Evolutionary conservation across 2,888 invertebrate genomes (phyloP).

Genomic region (Scrobipalpa atriplicella): DNA sequence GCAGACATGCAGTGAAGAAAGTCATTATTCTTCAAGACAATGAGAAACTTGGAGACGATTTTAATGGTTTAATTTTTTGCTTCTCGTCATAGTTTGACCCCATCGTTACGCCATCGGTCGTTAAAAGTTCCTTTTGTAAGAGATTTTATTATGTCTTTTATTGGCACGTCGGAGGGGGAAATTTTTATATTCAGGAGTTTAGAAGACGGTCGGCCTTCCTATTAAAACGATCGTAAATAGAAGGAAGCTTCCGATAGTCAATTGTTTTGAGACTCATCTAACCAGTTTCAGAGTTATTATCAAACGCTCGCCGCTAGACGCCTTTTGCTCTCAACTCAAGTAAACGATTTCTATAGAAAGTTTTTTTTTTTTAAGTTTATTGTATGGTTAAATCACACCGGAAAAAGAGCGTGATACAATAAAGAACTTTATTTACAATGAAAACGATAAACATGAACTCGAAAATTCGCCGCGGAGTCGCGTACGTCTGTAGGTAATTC

Average conservation of each 20-base stretch:
- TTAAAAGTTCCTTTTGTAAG: constrained; percentile 19
- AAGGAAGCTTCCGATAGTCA: not conserved
- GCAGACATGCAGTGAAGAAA: constrained; percentile 11
- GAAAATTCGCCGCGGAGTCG: no score
- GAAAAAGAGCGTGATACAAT: no score
- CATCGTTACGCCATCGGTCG: constrained; percentile 21
- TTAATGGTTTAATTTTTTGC: constrained; percentile 24
- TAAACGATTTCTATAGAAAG: not conserved
- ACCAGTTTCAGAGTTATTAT: not conserved
- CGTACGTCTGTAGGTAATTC: no score
- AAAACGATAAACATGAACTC: no score
- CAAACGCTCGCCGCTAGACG: not conserved
- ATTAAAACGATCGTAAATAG: constrained; percentile 15
- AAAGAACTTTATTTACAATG: no score
- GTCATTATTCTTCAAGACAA: constrained; percentile 14
- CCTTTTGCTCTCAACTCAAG: not conserved
- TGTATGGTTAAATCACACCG: no score
- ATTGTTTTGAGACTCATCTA: constrained; percentile 10
- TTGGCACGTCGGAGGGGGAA: not conserved
- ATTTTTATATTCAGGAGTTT: constrained; percentile 21
- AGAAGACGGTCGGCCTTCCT: constrained; percentile 8
- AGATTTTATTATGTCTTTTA: constrained; percentile 24
- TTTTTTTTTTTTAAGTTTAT: no score
- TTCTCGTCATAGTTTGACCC: constrained; percentile 18
- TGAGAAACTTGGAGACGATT: constrained; percentile 7